phyloP scores from a whole-genome alignment of 2,888 invertebrate species.

The Xanthia icteritia region DNA sequence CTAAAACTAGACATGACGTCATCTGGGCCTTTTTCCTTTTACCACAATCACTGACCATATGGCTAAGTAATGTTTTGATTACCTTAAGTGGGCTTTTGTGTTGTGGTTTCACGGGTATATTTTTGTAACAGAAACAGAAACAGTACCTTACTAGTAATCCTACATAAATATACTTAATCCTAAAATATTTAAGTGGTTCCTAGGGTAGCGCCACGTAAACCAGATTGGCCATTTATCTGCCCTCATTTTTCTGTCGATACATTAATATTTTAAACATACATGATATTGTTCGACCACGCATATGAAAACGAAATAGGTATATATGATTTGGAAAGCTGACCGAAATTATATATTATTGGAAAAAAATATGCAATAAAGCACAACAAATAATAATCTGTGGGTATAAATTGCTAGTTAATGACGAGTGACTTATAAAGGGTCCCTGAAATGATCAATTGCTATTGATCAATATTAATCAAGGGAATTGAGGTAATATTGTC shows the following conservation, averaged over 20 bases:
- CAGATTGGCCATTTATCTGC: background rate
- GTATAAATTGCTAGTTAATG: too few species aligned
- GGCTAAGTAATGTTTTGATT: constrained; percentile 35
- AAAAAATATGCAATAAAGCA: background rate
- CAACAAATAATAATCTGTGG: background rate
- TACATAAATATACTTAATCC: background rate
- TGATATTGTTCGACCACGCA: background rate
- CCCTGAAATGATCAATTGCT: too few species aligned
- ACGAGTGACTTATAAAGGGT: too few species aligned
- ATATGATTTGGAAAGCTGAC: background rate
- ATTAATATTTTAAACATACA: background rate
- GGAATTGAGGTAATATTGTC: too few species aligned
- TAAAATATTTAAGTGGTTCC: background rate
- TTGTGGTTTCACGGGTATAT: background rate
- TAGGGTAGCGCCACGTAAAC: too few species aligned
- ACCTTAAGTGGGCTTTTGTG: constrained; percentile 20
- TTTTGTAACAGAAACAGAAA: background rate
- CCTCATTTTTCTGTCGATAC: background rate
- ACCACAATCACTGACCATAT: background rate
- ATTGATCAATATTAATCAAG: too few species aligned
- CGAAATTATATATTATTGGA: background rate
- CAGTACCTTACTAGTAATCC: background rate
- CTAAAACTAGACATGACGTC: background rate
- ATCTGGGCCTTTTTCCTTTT: background rate
- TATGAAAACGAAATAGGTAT: background rate